Percentiles rank a stretch among this genome's conserved stretches.
phyloP scores from a whole-genome alignment of 2,113 vertebrate species.

The Colossoma macropomum region DNA sequence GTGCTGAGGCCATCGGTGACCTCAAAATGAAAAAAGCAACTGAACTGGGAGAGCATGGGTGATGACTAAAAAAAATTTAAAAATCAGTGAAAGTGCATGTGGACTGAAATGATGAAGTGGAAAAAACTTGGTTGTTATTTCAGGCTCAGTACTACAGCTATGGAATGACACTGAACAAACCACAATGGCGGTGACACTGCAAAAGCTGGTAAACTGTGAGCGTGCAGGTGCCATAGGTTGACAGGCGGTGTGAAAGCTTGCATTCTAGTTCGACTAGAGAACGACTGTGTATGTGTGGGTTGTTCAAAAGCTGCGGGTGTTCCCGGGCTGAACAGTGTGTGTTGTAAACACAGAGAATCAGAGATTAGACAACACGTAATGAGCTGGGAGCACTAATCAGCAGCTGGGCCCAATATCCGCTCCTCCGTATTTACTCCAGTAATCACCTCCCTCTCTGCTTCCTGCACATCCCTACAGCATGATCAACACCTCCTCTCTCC shows the following conservation, averaged over 20 bases:
- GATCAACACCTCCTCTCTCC: not conserved
- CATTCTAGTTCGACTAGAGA: not conserved
- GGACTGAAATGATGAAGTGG: not conserved
- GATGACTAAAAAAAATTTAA: too few species aligned
- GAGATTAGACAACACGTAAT: conserved; percentile 51
- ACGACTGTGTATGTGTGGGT: not conserved
- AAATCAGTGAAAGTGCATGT: not conserved
- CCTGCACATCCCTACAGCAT: not conserved
- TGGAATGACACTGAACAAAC: not conserved
- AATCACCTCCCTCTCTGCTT: conserved; percentile 36
- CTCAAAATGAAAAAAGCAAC: too few species aligned
- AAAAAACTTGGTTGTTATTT: not conserved
- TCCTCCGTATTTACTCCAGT: conserved; percentile 20
- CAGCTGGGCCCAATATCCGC: conserved; percentile 34
- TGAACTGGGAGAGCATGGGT: too few species aligned
- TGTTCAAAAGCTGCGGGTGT: conserved; percentile 31
- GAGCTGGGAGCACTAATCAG: conserved; percentile 45
- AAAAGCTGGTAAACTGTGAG: not conserved
- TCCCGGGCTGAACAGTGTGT: conserved; percentile 45
- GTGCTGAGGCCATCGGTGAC: too few species aligned
- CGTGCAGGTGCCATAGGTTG: not conserved
- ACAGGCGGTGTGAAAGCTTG: not conserved
- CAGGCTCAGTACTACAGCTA: not conserved
- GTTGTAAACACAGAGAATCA: conserved; percentile 60
- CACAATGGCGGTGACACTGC: not conserved